Evolutionary conservation across 2,113 vertebrate genomes (phyloP).

Genomic region (Phalacrocorax aristotelis): DNA sequence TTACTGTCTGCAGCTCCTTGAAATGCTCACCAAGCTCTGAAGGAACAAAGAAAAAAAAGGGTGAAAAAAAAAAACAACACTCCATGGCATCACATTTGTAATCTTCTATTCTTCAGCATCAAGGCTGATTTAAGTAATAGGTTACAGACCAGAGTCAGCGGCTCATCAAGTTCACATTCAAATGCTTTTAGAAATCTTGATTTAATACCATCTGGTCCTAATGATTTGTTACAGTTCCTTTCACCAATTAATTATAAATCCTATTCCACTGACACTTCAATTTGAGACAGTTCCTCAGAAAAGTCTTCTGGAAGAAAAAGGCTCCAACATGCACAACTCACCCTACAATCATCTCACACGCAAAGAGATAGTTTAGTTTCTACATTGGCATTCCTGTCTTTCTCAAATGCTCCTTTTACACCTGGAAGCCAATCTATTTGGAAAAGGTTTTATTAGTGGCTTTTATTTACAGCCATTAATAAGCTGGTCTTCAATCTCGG

Average conservation of each 20-base stretch:
- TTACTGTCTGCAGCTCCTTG: conserved; percentile 2
- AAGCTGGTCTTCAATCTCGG: neutral
- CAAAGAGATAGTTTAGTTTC: neutral
- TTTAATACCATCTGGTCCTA: conserved; percentile 53
- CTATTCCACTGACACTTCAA: conserved; percentile 55
- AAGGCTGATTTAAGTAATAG: conserved; percentile 43
- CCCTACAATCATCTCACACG: neutral
- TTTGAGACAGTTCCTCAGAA: conserved; percentile 43
- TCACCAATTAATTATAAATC: conserved; percentile 63
- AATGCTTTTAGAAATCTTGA: conserved; percentile 58
- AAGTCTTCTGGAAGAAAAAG: conserved; percentile 12
- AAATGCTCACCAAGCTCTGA: neutral
- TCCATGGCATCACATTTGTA: neutral
- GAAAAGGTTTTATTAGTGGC: neutral
- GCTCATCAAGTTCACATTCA: conserved; percentile 61
- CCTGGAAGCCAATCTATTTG: neutral
- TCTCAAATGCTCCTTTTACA: neutral
- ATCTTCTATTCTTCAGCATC: conserved; percentile 23
- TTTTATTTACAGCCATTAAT: neutral
- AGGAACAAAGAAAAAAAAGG: neutral
- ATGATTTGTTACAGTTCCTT: conserved; percentile 53
- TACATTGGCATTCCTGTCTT: neutral
- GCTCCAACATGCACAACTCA: neutral
- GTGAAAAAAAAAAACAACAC: neutral
- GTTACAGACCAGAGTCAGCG: conserved; percentile 33